phyloP scores from a whole-genome alignment of 2,113 vertebrate genomes.

The Oryctolagus cuniculus region DNA sequence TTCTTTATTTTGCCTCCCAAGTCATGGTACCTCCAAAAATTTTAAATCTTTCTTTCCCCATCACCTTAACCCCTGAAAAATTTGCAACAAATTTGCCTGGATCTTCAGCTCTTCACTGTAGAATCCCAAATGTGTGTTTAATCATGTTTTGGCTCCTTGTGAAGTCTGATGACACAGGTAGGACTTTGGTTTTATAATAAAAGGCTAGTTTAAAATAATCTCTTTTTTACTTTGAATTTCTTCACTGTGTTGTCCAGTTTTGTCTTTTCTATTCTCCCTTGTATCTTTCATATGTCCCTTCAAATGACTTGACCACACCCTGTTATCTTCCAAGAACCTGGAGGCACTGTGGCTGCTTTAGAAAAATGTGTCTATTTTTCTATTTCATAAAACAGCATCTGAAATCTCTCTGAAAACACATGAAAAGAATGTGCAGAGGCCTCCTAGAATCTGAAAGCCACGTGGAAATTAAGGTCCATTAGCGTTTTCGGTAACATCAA shows the following conservation, averaged over 20 bases:
- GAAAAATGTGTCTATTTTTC: conserved; percentile 42
- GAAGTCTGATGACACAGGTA: neutral
- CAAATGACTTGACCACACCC: conserved; percentile 25
- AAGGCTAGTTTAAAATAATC: neutral
- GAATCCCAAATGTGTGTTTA: neutral
- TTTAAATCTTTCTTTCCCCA: neutral
- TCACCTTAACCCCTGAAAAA: neutral
- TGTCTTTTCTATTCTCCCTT: conserved; percentile 4
- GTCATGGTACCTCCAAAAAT: neutral
- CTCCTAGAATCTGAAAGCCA: conserved; percentile 6
- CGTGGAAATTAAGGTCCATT: conserved; percentile 42
- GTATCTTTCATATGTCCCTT: conserved; percentile 44
- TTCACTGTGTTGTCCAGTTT: neutral
- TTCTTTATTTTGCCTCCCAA: neutral
- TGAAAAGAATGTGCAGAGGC: neutral
- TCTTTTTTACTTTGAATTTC: neutral
- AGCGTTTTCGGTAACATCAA: conserved; percentile 57
- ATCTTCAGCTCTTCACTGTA: neutral
- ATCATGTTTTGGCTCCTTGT: neutral
- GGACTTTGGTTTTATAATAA: neutral
- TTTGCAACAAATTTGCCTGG: neutral
- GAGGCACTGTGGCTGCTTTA: conserved; percentile 56
- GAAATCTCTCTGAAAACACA: conserved; percentile 56
- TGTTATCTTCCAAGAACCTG: conserved; percentile 55
- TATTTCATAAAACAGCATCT: conserved; percentile 52